Base-by-base conservation (phyloP, 2,888 invertebrate genomes). In the Tridacna gigas region DNA sequence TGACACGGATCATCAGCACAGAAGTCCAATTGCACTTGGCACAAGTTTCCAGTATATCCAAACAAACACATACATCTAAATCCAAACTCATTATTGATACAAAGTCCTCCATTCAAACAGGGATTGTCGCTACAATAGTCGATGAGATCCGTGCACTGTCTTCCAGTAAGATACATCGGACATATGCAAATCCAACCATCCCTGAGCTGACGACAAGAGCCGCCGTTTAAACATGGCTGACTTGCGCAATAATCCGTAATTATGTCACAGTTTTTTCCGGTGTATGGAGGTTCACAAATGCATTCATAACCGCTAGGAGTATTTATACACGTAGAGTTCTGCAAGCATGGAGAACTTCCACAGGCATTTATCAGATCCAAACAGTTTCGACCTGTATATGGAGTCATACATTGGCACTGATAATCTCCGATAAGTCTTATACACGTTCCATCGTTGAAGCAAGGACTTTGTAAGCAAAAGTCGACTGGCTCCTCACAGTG, bases 341-440 rank as follows among this genome's bases (percentile, higher is more conserved):
- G 73, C 1, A 61, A 20, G 74, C 85, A 85, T 0, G 85, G 85
- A 3, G 56, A 47, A 77, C 80, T 85, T 47, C 61, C 66, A 73
- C 85, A 85, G n/a, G 71, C 79, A 51, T 85, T 67, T 25, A 85
- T 80, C 15, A 80, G 56, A 20, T 80, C 79, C n/a, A 74, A 25
- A 69, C 85, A 85, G n/a, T 77, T 82, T 67, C 56, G 63, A 9
- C 85, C 85, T 12, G 85, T 85, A 26, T 82, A 82, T 7, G 85
- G 85, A 47, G 85, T 69, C n/a, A 73, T 20, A 75, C 85, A 85
- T 12, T 69, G 51, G 69, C 85, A 85, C 45, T 45, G 20, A 74
- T 74, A 82, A 22, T 77, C 85, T 11, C 85, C 85, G 11, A 79
- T 26, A 65, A 77, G 25, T 15, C 77, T 45, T 9, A 74, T 22